Conservation (phyloP, 2,113 vertebrate species). For the Lamprologus callipterus region DNA sequence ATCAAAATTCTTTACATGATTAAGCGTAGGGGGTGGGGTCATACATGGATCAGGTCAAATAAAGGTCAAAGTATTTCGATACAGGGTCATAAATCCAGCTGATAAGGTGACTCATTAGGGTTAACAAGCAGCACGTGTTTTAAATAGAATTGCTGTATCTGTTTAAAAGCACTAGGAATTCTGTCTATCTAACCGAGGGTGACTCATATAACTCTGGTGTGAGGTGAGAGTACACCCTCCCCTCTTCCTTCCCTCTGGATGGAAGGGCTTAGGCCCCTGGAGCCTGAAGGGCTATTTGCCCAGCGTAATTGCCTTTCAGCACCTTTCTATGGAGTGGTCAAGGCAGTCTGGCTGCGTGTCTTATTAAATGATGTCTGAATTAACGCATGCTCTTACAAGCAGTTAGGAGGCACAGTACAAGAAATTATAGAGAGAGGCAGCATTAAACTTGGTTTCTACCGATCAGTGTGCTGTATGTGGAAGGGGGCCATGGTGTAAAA, state of each 20-base stretch:
- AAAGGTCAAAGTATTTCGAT: neutral
- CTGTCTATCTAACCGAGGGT: neutral
- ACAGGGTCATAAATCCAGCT: neutral
- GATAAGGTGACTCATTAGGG: neutral
- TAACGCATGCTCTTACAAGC: conserved; percentile 61
- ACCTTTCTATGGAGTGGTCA: conserved; percentile 67
- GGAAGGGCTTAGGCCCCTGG: conserved; percentile 49
- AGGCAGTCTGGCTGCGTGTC: conserved; percentile 53
- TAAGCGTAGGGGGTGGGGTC: neutral
- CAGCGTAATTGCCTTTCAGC: conserved; percentile 71
- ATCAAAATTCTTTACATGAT: neutral
- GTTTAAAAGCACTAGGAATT: neutral
- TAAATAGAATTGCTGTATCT: neutral
- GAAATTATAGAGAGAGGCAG: conserved; percentile 59
- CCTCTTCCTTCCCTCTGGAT: conserved; percentile 20
- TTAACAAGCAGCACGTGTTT: neutral
- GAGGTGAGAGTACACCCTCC: neutral
- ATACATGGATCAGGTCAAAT: neutral
- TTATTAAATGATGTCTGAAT: conserved; percentile 75
- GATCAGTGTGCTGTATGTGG: conserved; percentile 35
- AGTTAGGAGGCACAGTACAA: conserved; percentile 60
- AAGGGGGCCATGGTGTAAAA: neutral
- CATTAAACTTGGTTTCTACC: conserved; percentile 52
- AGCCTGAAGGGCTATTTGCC: conserved; percentile 64
- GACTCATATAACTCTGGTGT: neutral